phyloP scores from a whole-genome alignment of 2,113 vertebrate species.

The Chloebia gouldiae region DNA sequence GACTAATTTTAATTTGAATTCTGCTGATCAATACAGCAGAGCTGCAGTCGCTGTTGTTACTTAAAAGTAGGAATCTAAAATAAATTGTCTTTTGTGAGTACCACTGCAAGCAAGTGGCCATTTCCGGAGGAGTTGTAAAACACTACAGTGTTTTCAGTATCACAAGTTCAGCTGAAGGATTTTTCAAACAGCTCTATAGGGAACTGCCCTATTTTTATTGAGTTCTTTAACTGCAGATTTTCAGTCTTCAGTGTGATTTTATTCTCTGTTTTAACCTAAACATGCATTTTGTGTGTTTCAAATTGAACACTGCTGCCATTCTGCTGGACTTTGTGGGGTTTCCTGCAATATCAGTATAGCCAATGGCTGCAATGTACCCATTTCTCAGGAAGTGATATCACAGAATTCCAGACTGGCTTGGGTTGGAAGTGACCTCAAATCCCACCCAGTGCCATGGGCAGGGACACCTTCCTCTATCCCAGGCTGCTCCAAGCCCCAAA shows the following conservation, averaged over 20 bases:
- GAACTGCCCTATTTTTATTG: background rate
- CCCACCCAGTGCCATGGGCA: background rate
- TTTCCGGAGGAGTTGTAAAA: background rate
- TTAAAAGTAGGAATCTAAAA: background rate
- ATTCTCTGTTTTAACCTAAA: background rate
- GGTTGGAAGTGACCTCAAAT: accelerated
- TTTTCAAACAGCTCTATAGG: background rate
- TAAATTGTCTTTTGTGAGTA: background rate
- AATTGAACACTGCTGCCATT: background rate
- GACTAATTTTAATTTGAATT: background rate
- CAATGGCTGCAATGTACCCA: background rate
- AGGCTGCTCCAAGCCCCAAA: background rate
- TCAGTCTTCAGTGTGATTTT: background rate
- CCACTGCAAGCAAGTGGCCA: background rate
- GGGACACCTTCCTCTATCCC: background rate
- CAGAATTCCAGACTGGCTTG: background rate
- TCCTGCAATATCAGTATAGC: background rate
- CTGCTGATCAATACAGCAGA: background rate
- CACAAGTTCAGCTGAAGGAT: background rate
- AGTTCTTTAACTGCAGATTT: background rate
- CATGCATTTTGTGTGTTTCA: background rate
- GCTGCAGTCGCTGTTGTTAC: accelerated
- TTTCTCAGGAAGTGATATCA: background rate
- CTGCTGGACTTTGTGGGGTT: background rate
- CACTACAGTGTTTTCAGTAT: background rate